Conservation (phyloP, 1,140 invertebrate genomes). For the Goniozus legneri region DNA sequence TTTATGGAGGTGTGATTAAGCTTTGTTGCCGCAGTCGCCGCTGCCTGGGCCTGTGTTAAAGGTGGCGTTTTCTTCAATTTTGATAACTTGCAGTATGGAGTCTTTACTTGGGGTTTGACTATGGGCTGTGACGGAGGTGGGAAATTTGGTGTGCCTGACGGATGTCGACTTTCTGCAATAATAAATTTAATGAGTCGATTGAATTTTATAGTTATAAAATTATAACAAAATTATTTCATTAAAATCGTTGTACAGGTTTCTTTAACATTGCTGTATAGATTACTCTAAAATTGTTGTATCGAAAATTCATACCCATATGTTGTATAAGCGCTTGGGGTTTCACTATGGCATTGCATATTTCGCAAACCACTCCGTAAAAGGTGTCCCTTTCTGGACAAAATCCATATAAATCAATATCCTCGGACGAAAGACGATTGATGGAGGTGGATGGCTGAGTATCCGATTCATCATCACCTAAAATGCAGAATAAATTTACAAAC, state of each 20-base stretch:
- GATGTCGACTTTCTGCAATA: constrained; percentile 45
- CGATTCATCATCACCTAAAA: constrained; percentile 49
- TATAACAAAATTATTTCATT: too few species aligned
- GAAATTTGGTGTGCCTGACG: constrained; percentile 40
- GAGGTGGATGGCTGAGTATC: constrained; percentile 43
- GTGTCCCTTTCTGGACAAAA: constrained; percentile 63
- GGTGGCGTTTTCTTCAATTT: constrained; percentile 42
- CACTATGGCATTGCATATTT: constrained; percentile 62
- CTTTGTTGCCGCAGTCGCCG: constrained; percentile 10
- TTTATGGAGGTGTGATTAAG: constrained; percentile 37
- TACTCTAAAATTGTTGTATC: too few species aligned
- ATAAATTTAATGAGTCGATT: constrained; percentile 12
- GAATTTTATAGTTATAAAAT: too few species aligned
- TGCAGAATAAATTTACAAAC: too few species aligned
- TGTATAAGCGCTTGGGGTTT: constrained; percentile 60
- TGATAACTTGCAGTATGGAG: constrained; percentile 48
- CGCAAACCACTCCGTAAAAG: constrained; percentile 62
- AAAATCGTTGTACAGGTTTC: too few species aligned
- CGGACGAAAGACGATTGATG: constrained; percentile 45
- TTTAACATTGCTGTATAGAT: too few species aligned
- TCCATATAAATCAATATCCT: constrained; percentile 61
- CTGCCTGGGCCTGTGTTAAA: constrained; percentile 16
- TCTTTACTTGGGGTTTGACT: constrained; percentile 41
- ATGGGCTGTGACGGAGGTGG: constrained; percentile 40
- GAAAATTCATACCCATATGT: constrained; percentile 58